phyloP scores from a whole-genome alignment of 2,888 invertebrate genomes.

The Phalangium opilio region DNA sequence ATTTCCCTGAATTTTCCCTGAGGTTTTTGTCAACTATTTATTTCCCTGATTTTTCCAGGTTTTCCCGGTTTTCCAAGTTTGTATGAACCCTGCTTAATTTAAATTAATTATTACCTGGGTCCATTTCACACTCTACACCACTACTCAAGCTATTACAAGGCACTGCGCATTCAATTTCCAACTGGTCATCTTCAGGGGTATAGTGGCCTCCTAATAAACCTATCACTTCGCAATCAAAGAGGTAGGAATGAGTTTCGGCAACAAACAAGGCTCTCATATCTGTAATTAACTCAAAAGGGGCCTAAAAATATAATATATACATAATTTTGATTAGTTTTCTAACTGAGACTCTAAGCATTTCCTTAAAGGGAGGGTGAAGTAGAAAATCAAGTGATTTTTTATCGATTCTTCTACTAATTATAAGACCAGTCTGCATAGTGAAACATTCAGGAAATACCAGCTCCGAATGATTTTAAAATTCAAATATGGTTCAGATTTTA shows the following conservation, averaged over 20 bases:
- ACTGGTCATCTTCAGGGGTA: constrained; percentile 26
- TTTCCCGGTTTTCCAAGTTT: too few relatives aligned
- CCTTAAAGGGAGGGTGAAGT: too few relatives aligned
- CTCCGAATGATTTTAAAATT: too few relatives aligned
- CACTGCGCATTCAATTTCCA: constrained; percentile 41
- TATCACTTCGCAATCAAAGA: constrained; percentile 54
- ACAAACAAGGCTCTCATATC: constrained; percentile 36
- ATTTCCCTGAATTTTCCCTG: too few relatives aligned
- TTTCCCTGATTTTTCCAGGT: too few relatives aligned
- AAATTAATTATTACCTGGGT: constrained; percentile 40
- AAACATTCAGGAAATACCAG: too few relatives aligned
- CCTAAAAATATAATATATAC: constrained; percentile 34
- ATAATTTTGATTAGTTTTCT: too few relatives aligned
- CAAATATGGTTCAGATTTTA: too few relatives aligned
- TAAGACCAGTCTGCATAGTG: too few relatives aligned
- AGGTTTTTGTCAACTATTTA: too few relatives aligned
- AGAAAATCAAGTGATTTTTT: neutral
- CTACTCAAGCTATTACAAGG: constrained; percentile 49
- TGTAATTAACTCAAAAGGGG: constrained; percentile 37
- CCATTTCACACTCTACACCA: constrained; percentile 59
- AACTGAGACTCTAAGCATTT: too few relatives aligned
- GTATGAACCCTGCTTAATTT: constrained; percentile 3
- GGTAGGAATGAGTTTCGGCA: constrained; percentile 55
- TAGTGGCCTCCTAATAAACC: constrained; percentile 50
- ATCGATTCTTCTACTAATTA: too few relatives aligned